Percentiles rank a stretch among this genome's conserved stretches.
phyloP scores from a whole-genome alignment of 2,113 vertebrate genomes.

The Narcine bancroftii region DNA sequence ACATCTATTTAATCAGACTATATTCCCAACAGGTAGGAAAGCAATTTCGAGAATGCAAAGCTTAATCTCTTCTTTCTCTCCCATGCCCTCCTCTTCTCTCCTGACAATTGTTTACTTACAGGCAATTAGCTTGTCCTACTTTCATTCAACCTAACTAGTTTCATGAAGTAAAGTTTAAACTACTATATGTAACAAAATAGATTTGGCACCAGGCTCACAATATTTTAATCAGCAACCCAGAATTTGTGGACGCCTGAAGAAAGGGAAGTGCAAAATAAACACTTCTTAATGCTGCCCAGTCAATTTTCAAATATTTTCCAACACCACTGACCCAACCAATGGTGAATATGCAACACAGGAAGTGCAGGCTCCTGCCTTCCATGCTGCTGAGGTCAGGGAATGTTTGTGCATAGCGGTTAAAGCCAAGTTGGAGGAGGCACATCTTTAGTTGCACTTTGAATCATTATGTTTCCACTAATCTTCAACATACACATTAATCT shows the following conservation, averaged over 20 bases:
- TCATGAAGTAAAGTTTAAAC: not conserved
- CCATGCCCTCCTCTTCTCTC: too few species aligned
- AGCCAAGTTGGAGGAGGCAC: not conserved
- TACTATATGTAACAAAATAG: not conserved
- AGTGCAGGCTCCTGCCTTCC: not conserved
- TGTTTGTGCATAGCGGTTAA: not conserved
- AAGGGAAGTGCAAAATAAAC: not conserved
- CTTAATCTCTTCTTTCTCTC: not conserved
- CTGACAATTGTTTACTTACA: not conserved
- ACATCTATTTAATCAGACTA: constrained; percentile 21
- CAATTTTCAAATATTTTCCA: not conserved
- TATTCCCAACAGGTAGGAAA: not conserved
- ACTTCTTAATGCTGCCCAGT: not conserved
- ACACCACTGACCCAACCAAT: not conserved
- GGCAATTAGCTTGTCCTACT: not conserved
- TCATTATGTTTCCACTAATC: not conserved
- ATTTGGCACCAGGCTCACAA: not conserved
- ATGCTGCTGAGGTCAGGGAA: not conserved
- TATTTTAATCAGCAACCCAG: not conserved
- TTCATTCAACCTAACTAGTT: not conserved
- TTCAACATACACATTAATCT: not conserved
- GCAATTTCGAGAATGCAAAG: not conserved
- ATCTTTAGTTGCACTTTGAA: not conserved
- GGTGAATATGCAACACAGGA: not conserved
- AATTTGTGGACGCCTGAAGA: not conserved